Evolutionary conservation across 1,140 invertebrate genomes (phyloP).

Genomic region (Brachionus calyciflorus): DNA sequence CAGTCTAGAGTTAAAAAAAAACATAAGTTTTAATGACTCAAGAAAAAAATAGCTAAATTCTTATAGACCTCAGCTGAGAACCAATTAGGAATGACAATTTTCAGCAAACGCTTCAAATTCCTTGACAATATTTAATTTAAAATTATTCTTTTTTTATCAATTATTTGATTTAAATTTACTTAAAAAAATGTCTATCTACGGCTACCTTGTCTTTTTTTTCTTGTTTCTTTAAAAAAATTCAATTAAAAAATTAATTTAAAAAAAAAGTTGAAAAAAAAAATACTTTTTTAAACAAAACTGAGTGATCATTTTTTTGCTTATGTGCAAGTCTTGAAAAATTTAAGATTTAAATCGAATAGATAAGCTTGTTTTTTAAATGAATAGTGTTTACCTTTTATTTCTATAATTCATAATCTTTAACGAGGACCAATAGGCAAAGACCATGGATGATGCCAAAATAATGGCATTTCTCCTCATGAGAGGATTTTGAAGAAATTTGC

Average conservation of each 20-base stretch:
- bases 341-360: background rate
- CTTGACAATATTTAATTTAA: slow-evolving; percentile 55
- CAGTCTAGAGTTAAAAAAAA: too few relatives aligned
- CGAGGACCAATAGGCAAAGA: slow-evolving; percentile 42
- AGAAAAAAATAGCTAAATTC: too few relatives aligned
- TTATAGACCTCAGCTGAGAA: slow-evolving; percentile 60
- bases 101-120: slow-evolving; percentile 73
- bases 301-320: slow-evolving; percentile 3
- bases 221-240: slow-evolving; percentile 11
- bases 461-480: slow-evolving; percentile 27
- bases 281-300: background rate
- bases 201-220: slow-evolving; percentile 45
- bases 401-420: slow-evolving; percentile 8
- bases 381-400: slow-evolving; percentile 39
- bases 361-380: background rate
- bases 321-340: background rate
- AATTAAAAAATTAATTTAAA: too few relatives aligned
- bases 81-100: slow-evolving; percentile 76
- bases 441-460: slow-evolving; percentile 26
- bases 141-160: too few relatives aligned
- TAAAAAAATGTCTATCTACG: slow-evolving; percentile 28
- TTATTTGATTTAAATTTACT: too few relatives aligned
- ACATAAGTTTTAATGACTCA: too few relatives aligned
- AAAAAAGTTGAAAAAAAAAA: too few relatives aligned
- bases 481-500: slow-evolving; percentile 29